Conservation (phyloP, 2,113 vertebrate genomes). For the Clarias batrachus region DNA sequence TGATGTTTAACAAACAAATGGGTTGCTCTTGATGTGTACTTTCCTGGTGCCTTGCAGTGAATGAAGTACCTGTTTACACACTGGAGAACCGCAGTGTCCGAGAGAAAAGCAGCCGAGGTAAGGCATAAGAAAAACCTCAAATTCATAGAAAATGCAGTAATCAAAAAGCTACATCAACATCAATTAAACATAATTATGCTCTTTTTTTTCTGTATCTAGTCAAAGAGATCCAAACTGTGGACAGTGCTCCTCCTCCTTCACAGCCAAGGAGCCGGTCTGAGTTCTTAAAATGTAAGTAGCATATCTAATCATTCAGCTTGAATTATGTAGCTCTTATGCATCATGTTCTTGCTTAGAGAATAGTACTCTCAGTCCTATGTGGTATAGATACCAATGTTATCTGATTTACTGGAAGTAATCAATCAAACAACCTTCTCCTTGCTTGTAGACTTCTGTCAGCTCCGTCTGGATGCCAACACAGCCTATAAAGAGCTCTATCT, state of each 20-base stretch:
- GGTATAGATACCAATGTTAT: neutral
- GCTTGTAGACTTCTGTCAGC: slow-evolving; percentile 73
- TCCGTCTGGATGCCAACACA: slow-evolving; percentile 70
- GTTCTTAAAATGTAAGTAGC: slow-evolving; percentile 75
- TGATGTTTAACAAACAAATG: slow-evolving; percentile 14
- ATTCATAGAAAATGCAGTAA: neutral
- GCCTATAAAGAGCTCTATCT: slow-evolving; percentile 77
- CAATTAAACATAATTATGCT: slow-evolving; percentile 18
- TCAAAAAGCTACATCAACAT: neutral
- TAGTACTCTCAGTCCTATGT: neutral
- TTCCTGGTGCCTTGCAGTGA: slow-evolving; percentile 64
- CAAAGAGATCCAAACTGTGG: slow-evolving; percentile 68
- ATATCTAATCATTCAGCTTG: slow-evolving; percentile 11
- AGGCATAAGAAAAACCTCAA: slow-evolving; percentile 20
- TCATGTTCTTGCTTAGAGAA: neutral
- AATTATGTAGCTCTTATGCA: neutral
- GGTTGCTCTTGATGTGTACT: slow-evolving; percentile 1
- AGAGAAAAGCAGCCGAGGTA: slow-evolving; percentile 74
- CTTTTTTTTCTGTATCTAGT: slow-evolving; percentile 54
- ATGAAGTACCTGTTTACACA: slow-evolving; percentile 75
- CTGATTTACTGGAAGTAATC: neutral
- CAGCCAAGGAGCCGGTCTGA: slow-evolving; percentile 72
- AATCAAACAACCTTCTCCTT: neutral
- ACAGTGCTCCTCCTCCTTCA: slow-evolving; percentile 60
- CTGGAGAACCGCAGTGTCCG: slow-evolving; percentile 67